Base-by-base conservation (phyloP, 2,797 vertebrate species). In the Vultur gryphus region DNA sequence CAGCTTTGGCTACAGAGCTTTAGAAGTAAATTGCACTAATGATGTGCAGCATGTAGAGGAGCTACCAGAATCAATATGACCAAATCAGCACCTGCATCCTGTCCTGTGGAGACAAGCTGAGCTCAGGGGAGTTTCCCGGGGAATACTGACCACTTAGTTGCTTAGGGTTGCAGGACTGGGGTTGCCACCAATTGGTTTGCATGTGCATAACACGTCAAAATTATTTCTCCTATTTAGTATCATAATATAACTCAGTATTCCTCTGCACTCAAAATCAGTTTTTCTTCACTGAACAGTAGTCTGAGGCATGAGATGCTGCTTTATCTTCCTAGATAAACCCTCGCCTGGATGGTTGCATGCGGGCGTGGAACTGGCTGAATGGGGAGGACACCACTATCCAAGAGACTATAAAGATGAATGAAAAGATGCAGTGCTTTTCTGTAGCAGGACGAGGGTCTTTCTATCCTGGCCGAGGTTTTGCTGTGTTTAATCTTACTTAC, bases 391-490 rank as follows among this genome's bases (percentile, higher is more conserved):
- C 98, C 6, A 98, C 98, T 51, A 99, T 99, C 95, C 99, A 99
- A 84, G 99, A 99, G 79, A 99, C 99, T 2, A 98, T 99, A 65
- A 98, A 94, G 43, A 97, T 98, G 61, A 99, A 99, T 15, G 97
- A 99, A 7, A 99, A 98, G 95, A 99, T 99, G 99, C 99, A 99
- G 97, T 99, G 99, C 93, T 99, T 99, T 97, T 97, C 98, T 28
- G 58, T 96, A 3, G 98, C 98, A 21, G 98, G 98, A 94, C 98
- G 97, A 35, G 99, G 99, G 8, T 98, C 99, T 8, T 99, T 98
- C 97, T 99, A 98, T 95, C 99, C 99, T 0, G 99, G 99, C 41
- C 97, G 91, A 7, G 99, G 99, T 67, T 99, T 99, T 57, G 99
- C 99, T 37, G 94, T 98, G 91, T 99, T 99, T 97, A 98, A 98